Evolutionary conservation across 2,797 vertebrate genomes (phyloP), one percentile per base, ranked within the genome.

Genomic region (Aphelocoma californica): DNA sequence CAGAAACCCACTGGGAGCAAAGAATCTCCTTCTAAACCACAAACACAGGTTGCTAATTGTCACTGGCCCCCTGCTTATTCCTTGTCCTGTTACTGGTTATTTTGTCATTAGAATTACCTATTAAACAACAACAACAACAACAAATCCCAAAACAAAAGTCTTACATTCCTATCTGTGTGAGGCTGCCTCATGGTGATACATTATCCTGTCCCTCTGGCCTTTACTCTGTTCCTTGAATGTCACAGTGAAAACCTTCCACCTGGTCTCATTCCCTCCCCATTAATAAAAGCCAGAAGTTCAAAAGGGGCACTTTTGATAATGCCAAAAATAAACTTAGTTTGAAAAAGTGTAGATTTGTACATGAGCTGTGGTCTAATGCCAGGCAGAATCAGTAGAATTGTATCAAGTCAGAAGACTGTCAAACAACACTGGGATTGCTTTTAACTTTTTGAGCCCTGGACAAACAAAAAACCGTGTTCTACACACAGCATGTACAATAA

Each of bases 171-270:
- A 0, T 11, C 9, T 82, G 7, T 0, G 1, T 20, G 18, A 64
- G 16, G 31, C 32, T 72, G 16, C 6, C 44, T 58, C 0, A 0
- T 16, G 58, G 20, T 19, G 10, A 50, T 10, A 7, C 0, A 1
- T 60, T 40, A 15, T 70, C 42, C 56, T 61, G 15, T 40, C 18
- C 57, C 45, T 79, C 60, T 70, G 47, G 21, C 10, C n/a, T 10
- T 58, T 86, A 15, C 20, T 80, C 50, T 86, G 20, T 17, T 50
- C n/a, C 21, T 91, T 32, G 78, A 45, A 74, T 6, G 47, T 12
- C 36, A 44, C 26, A 28, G 11, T 19, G 21, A 58, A 60, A 58
- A 47, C 17, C 7, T 81, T 60, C 32, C 58, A 14, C 6, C 29
- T 60, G 16, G 10, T 65, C 42, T 88, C 25, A 62, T 58, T 83